Conservation (phyloP, 1,140 invertebrate genomes). For the Vanessa atalanta region DNA sequence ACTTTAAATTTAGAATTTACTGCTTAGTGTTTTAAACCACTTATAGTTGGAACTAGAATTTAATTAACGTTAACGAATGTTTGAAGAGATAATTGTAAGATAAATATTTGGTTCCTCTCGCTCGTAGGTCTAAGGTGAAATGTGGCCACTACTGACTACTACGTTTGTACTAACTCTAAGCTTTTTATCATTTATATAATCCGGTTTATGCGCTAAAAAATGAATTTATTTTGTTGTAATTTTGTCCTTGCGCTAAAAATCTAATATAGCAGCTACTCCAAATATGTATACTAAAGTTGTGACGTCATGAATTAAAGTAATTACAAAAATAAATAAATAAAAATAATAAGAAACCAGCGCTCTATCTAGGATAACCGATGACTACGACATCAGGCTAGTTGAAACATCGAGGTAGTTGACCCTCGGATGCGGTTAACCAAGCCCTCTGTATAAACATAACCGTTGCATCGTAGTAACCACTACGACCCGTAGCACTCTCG, state of each 20-base stretch:
- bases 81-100: not conserved
- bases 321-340: not conserved
- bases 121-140: too few relatives aligned
- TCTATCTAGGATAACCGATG: not conserved
- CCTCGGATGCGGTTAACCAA: not conserved
- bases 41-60: not conserved
- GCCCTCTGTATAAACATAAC: constrained; percentile 8
- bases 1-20: constrained; percentile 1
- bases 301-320: too few relatives aligned
- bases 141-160: too few relatives aligned
- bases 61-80: not conserved
- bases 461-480: constrained; percentile 12
- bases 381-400: not conserved
- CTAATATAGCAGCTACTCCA: too few relatives aligned
- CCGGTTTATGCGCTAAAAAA: too few relatives aligned
- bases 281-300: too few relatives aligned
- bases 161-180: too few relatives aligned
- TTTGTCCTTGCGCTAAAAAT: too few relatives aligned
- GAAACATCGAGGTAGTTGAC: not conserved
- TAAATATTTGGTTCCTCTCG: not conserved
- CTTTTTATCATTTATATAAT: too few relatives aligned
- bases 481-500: constrained; percentile 15
- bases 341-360: not conserved
- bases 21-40: not conserved
- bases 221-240: too few relatives aligned